phyloP scores from a whole-genome alignment of 1,140 invertebrate species.

The Lordiphosa mommai region DNA sequence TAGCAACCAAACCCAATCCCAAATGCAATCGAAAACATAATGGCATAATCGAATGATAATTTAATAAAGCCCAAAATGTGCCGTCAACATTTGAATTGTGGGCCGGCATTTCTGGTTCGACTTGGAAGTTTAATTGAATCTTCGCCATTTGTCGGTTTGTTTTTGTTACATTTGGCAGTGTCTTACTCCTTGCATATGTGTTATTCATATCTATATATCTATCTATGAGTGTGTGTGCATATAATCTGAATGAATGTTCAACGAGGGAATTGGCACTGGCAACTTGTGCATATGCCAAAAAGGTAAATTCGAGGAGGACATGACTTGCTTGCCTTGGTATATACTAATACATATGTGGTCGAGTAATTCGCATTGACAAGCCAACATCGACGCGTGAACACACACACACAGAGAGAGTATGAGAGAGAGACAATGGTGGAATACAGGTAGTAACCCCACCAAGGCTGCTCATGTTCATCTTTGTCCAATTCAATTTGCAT shows the following conservation, averaged over 20 bases:
- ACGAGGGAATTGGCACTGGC: conserved; percentile 52
- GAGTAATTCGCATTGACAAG: conserved; percentile 58
- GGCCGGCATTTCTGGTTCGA: conserved; percentile 2
- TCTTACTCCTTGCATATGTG: conserved; percentile 13
- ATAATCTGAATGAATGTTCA: conserved; percentile 78
- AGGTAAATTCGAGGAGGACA: conserved; percentile 21
- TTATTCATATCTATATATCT: conserved; percentile 38
- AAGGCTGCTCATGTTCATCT: conserved; percentile 20
- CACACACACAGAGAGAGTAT: background rate
- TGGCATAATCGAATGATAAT: conserved; percentile 78
- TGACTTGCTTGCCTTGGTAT: conserved; percentile 2
- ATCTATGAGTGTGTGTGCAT: conserved; percentile 33
- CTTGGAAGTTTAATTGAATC: conserved; percentile 61
- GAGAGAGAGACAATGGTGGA: conserved; percentile 20
- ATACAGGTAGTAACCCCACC: background rate
- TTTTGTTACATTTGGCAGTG: conserved; percentile 1
- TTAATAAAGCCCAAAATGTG: conserved; percentile 68
- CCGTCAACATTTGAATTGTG: conserved; percentile 75
- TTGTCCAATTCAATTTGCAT: conserved; percentile 77
- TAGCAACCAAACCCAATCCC: conserved; percentile 5
- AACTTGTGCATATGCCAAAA: conserved; percentile 29
- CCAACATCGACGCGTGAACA: conserved; percentile 16
- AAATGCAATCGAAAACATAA: conserved; percentile 63
- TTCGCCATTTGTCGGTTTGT: conserved; percentile 23
- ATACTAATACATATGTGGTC: conserved; percentile 2